phyloP scores from a whole-genome alignment of 2,888 invertebrate species.

The Hetaerina titia region DNA sequence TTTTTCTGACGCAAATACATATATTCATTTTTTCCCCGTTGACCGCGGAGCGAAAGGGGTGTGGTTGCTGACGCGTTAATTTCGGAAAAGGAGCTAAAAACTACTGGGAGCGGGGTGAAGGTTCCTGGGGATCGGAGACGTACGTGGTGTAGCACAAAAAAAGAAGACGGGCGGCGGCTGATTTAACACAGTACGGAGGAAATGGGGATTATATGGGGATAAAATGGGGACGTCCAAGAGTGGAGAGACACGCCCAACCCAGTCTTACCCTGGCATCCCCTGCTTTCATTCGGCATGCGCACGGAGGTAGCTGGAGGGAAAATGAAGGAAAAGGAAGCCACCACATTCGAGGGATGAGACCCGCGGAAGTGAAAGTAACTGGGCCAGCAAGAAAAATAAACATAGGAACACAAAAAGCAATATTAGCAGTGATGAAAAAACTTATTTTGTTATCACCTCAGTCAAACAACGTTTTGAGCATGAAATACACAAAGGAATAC shows the following conservation, averaged over 20 bases:
- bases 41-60: neutral
- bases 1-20: neutral
- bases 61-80: neutral
- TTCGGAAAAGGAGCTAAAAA: neutral
- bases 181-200: slow-evolving; percentile 12
- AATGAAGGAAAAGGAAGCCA: neutral
- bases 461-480: neutral
- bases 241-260: neutral
- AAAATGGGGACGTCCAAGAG: slow-evolving; percentile 9
- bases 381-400: neutral
- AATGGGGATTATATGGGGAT: slow-evolving; percentile 35
- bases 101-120: neutral
- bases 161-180: slow-evolving; percentile 6
- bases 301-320: neutral
- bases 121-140: neutral
- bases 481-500: neutral
- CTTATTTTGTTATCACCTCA: neutral
- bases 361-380: neutral
- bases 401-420: neutral
- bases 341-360: neutral
- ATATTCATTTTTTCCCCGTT: neutral
- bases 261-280: neutral
- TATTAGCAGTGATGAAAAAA: neutral
- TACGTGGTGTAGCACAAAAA: neutral
- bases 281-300: neutral